A percentile compares a stretch with the other conserved stretches of the same genome.
These are phyloP conservation scores for Sinocyclocheilus grahami DNA, from an alignment of 2,113 vertebrate species.

Conservation along the genomic window DNA sequence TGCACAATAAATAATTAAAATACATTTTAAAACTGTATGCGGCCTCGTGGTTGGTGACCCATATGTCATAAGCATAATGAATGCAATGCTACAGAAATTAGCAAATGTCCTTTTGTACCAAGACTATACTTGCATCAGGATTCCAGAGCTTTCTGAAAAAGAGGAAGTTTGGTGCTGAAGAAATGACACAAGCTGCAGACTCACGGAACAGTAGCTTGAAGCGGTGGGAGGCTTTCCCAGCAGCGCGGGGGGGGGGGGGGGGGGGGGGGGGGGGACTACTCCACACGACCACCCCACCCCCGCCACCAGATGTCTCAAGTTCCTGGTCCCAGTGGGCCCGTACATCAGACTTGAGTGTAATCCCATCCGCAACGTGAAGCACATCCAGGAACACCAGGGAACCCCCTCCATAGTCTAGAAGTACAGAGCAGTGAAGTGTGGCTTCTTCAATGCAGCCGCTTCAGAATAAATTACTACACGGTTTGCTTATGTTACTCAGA, in stretches of 20 bases:
- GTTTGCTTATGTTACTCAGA: slow-evolving; percentile 22
- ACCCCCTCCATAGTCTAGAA: slow-evolving; percentile 55
- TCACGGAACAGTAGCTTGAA: slow-evolving; percentile 51
- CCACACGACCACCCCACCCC: slow-evolving; percentile 55
- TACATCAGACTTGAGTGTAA: slow-evolving; percentile 54
- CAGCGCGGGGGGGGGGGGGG: slow-evolving; percentile 58
- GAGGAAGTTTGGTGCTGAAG: not conserved
- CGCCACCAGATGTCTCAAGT: slow-evolving; percentile 61
- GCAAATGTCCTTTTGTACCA: not conserved
- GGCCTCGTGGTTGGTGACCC: not conserved
- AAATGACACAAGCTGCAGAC: slow-evolving; percentile 48
- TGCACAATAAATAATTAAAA: slow-evolving; percentile 1
- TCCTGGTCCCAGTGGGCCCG: slow-evolving; percentile 47
- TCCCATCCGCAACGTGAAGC: slow-evolving; percentile 37
- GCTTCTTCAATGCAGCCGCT: slow-evolving; percentile 4
- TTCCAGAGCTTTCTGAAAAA: slow-evolving; percentile 6
- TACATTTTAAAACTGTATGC: not conserved
- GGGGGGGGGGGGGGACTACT: slow-evolving; percentile 42
- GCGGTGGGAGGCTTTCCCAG: slow-evolving; percentile 54
- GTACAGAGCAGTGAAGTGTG: slow-evolving; percentile 16
- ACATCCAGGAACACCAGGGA: slow-evolving; percentile 55
- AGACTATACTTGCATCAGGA: not conserved
- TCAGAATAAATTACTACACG: slow-evolving; percentile 43
- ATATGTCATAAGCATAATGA: not conserved
- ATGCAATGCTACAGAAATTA: not conserved